Conservation (phyloP, 2,888 invertebrate genomes). For the Stictocephala bisonia region DNA sequence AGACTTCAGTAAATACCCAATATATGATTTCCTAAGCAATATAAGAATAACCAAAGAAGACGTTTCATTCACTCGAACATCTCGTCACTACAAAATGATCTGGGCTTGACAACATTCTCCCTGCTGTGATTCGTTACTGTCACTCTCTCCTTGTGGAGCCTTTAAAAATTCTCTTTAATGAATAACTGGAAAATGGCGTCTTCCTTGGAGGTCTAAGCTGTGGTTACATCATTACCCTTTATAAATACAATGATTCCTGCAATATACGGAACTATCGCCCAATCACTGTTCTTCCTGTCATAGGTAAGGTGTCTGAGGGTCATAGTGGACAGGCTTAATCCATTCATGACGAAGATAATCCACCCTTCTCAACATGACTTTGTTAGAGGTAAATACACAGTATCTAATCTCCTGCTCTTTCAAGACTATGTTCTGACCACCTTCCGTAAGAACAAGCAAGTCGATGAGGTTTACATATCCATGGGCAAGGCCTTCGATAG, state of each 20-base stretch:
- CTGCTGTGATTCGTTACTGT: too few species aligned
- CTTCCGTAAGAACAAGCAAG: background rate
- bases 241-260: background rate
- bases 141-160: too few species aligned
- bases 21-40: too few species aligned
- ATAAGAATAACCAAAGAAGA: too few species aligned
- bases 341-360: background rate
- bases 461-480: conserved; percentile 3
- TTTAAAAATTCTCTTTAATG: too few species aligned
- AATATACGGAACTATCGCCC: conserved; percentile 1
- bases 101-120: too few species aligned
- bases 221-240: background rate
- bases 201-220: conserved; percentile 6
- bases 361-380: conserved; percentile 3
- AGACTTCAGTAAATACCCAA: too few species aligned
- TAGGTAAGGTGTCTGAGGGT: too few species aligned
- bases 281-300: background rate
- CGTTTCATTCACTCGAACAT: too few species aligned
- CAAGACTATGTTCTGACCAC: conserved; percentile 18
- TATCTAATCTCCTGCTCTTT: conserved; percentile 8
- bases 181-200: background rate
- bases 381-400: background rate
- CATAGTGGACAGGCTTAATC: too few species aligned
- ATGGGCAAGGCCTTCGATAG: conserved; percentile 20
- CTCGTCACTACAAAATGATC: too few species aligned